These are phyloP conservation scores for Xenops minutus DNA, from an alignment of 2,797 vertebrate species.

Conservation along the genomic window DNA sequence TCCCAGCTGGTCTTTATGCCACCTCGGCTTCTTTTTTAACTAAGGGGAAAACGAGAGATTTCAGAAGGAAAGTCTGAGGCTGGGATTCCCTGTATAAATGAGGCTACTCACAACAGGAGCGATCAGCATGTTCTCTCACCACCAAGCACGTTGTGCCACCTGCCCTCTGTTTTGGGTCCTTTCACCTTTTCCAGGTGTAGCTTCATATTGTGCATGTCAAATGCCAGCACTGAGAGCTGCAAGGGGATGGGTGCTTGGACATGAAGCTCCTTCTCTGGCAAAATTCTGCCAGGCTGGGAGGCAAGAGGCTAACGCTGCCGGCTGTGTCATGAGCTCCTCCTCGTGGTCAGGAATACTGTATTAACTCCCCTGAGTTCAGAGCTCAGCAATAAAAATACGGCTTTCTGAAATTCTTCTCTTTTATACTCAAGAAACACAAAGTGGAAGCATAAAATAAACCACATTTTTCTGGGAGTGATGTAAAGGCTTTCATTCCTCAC, in stretches of 20 bases:
- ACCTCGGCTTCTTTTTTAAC: neutral
- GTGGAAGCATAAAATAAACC: neutral
- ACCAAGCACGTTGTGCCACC: neutral
- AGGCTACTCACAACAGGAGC: accelerated
- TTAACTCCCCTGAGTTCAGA: accelerated
- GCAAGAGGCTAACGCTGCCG: neutral
- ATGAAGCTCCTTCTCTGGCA: accelerated
- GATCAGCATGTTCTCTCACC: neutral
- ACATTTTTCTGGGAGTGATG: neutral
- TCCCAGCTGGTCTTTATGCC: neutral
- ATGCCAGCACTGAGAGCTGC: neutral
- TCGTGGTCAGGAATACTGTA: neutral
- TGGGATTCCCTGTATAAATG: neutral
- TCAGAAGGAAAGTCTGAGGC: neutral
- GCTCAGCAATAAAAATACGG: neutral
- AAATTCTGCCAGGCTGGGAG: accelerated
- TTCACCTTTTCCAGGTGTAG: neutral
- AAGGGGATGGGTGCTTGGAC: neutral
- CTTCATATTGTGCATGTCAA: neutral
- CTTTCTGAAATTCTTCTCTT: neutral
- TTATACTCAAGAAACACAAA: neutral
- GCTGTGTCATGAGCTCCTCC: constrained; percentile 51
- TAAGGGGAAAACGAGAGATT: neutral
- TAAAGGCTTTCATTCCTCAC: neutral
- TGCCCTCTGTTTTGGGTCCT: neutral